These are phyloP conservation scores for Scylla paramamosain DNA, from an alignment of 1,140 invertebrate genomes.

Conservation along the genomic window DNA sequence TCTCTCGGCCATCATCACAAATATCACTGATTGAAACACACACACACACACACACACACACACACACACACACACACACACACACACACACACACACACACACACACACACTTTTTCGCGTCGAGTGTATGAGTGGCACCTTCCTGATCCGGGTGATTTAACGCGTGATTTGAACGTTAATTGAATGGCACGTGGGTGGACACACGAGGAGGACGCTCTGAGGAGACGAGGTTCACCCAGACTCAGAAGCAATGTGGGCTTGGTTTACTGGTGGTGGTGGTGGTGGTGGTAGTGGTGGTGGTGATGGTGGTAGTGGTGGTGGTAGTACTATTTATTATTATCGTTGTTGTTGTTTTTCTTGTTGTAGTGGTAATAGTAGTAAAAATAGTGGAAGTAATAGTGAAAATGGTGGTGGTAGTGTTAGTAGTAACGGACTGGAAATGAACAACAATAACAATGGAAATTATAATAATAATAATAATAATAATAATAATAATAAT, in stretches of 20 bases:
- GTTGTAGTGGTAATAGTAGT: not conserved
- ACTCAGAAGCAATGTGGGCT: too few species aligned
- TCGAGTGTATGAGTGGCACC: not conserved
- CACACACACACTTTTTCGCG: not conserved
- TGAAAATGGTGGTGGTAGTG: not conserved
- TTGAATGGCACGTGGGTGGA: too few species aligned
- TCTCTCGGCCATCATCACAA: too few species aligned
- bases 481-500: not conserved
- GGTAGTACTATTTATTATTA: not conserved
- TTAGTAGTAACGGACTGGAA: not conserved
- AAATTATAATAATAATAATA: not conserved
- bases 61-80: not conserved
- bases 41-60: constrained; percentile 41
- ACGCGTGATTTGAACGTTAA: too few species aligned
- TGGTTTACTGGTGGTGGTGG: too few species aligned
- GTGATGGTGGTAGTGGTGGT: not conserved
- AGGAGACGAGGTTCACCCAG: too few species aligned
- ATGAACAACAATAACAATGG: too few species aligned
- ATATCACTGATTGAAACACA: not conserved
- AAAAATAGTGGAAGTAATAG: not conserved
- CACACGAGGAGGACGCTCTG: too few species aligned
- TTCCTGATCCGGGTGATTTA: too few species aligned
- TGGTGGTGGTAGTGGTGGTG: too few species aligned
- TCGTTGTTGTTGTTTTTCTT: too few species aligned
- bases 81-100: not conserved